phyloP scores from a whole-genome alignment of 2,113 vertebrate genomes.

The Trachemys scripta region DNA sequence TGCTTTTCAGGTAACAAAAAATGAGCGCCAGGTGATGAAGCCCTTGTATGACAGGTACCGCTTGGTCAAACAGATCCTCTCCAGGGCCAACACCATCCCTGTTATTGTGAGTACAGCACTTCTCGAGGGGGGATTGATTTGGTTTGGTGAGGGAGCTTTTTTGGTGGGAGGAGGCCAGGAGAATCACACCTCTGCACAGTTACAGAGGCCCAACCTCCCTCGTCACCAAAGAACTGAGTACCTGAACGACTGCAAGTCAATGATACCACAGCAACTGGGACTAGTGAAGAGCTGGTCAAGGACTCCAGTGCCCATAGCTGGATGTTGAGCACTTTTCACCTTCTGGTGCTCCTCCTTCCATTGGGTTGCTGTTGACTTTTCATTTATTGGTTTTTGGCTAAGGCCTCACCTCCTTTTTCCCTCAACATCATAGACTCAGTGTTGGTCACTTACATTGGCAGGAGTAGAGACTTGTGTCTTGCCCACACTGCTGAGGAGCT shows the following conservation, averaged over 20 bases:
- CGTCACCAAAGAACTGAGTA: not conserved
- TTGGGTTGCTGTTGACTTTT: constrained; percentile 48
- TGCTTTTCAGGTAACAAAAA: constrained; percentile 89
- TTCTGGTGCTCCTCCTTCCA: constrained; percentile 36
- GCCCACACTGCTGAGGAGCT: not conserved
- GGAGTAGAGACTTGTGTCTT: not conserved
- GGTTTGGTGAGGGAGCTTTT: not conserved
- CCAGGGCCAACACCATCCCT: constrained; percentile 91
- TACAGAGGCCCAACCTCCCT: not conserved
- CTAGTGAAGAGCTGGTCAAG: not conserved
- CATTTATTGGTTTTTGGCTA: constrained; percentile 50
- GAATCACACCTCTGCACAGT: not conserved
- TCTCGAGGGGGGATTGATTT: not conserved
- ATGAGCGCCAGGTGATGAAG: constrained; percentile 94
- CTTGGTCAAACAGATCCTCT: constrained; percentile 96
- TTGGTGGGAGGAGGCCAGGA: not conserved
- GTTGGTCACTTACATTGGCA: not conserved
- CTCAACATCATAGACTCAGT: not conserved
- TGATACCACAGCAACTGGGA: not conserved
- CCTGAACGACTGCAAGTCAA: not conserved
- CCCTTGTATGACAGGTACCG: constrained; percentile 97
- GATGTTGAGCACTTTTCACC: not conserved
- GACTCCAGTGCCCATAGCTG: not conserved
- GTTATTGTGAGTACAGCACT: constrained; percentile 89
- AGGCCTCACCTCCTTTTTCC: constrained; percentile 34